A percentile compares a stretch with the other conserved stretches of the same genome.
phyloP scores from a whole-genome alignment of 1,140 invertebrate genomes.

The Bactericera cockerelli region DNA sequence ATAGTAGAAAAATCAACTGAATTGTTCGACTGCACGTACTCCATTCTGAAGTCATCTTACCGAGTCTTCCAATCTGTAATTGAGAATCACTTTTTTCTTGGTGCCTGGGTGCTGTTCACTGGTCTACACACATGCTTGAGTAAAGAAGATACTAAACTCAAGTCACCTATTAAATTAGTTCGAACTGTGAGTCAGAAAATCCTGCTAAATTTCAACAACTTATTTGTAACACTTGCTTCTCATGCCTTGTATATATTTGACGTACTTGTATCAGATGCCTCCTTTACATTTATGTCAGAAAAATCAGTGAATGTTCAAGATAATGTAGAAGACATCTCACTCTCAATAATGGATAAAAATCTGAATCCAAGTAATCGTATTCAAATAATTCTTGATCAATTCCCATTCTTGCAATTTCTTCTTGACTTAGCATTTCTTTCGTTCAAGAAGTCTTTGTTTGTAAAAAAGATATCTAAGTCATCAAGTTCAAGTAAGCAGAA shows the following conservation, averaged over 20 bases:
- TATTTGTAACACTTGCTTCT: slow-evolving; percentile 1
- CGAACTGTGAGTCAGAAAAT: not conserved
- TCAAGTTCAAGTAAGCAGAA: not conserved
- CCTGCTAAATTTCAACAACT: not conserved
- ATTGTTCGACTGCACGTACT: not conserved
- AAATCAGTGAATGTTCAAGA: not conserved
- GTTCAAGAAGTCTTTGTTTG: not conserved
- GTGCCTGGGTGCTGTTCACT: not conserved
- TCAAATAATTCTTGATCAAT: not conserved
- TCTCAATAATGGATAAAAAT: not conserved
- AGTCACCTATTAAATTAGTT: not conserved
- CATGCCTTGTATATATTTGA: not conserved
- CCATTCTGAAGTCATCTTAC: not conserved
- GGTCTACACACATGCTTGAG: not conserved
- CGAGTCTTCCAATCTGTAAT: not conserved
- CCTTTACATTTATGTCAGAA: not conserved
- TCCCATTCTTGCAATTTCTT: slow-evolving; percentile 3
- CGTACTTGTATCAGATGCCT: not conserved
- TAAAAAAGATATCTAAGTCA: not conserved
- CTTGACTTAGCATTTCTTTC: not conserved
- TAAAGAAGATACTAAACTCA: not conserved
- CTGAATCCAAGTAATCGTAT: not conserved
- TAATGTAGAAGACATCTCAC: not conserved
- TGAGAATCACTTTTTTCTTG: not conserved
- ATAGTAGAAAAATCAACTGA: not conserved